Conservation (phyloP, 2,113 vertebrate genomes). For the Laterallus jamaicensis region DNA sequence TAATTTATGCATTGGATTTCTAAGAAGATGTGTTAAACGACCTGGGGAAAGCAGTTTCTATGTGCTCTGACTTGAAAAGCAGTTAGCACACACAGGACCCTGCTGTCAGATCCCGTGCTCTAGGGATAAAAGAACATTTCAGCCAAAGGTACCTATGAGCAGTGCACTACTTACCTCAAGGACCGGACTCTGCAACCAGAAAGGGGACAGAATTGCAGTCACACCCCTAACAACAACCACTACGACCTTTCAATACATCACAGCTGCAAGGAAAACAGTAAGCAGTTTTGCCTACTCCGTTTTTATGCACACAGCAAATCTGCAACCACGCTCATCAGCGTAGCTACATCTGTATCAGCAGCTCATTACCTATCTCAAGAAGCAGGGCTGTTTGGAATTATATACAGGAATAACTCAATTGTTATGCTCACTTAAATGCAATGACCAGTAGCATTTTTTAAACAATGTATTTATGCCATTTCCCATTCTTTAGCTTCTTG, state of each 20-base stretch:
- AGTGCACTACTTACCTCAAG: neutral
- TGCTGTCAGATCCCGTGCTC: neutral
- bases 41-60: neutral
- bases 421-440: neutral
- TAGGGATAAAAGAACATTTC: neutral
- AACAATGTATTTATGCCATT: neutral
- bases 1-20: constrained; percentile 18
- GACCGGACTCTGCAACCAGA: neutral
- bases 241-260: rapidly evolving
- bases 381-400: neutral
- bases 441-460: neutral
- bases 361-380: neutral
- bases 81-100: neutral
- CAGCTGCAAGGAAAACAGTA: neutral
- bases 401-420: neutral
- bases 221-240: neutral
- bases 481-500: neutral
- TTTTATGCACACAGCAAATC: neutral
- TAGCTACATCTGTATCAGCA: neutral
- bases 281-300: neutral
- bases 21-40: neutral
- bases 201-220: neutral
- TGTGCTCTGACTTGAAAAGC: neutral
- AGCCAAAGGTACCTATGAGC: neutral
- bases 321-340: neutral